These are phyloP conservation scores for Cephonodes hylas DNA, from an alignment of 2,888 invertebrate genomes.

Conservation along the genomic window DNA sequence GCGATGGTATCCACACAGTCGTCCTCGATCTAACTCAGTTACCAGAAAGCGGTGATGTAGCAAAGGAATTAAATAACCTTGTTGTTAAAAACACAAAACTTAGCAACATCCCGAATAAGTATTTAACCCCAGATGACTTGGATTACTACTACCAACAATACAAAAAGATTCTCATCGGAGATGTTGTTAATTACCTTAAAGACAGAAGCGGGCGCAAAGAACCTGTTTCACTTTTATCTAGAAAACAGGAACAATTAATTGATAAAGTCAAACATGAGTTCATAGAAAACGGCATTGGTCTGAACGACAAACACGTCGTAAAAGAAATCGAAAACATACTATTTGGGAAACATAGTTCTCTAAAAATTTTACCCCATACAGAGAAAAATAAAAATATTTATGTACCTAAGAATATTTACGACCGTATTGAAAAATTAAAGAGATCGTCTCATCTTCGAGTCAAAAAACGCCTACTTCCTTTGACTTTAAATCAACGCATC, in stretches of 20 bases:
- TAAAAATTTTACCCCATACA: conserved; percentile 30
- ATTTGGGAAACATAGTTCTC: conserved; percentile 13
- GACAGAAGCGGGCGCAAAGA: background rate
- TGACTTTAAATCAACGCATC: conserved; percentile 34
- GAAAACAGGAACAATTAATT: conserved; percentile 7
- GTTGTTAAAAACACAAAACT: background rate
- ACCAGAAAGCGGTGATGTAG: background rate
- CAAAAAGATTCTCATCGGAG: background rate
- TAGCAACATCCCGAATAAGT: background rate
- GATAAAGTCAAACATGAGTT: conserved; percentile 2
- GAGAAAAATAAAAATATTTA: conserved; percentile 36
- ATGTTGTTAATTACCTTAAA: conserved; percentile 6
- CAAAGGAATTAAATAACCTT: background rate
- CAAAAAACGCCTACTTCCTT: conserved; percentile 31
- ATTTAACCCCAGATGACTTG: conserved; percentile 8
- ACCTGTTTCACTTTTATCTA: background rate
- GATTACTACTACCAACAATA: conserved; percentile 7
- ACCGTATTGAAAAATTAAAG: conserved; percentile 17
- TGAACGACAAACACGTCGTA: conserved; percentile 2
- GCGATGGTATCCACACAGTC: conserved; percentile 33
- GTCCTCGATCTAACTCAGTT: conserved; percentile 21
- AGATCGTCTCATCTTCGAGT: conserved; percentile 13
- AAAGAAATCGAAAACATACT: conserved; percentile 20
- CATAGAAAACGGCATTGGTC: background rate
- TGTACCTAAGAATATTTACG: conserved; percentile 36